These are phyloP conservation scores for Zenarchopterus dispar DNA, from an alignment of 2,797 vertebrate species.

Conservation along the genomic window DNA sequence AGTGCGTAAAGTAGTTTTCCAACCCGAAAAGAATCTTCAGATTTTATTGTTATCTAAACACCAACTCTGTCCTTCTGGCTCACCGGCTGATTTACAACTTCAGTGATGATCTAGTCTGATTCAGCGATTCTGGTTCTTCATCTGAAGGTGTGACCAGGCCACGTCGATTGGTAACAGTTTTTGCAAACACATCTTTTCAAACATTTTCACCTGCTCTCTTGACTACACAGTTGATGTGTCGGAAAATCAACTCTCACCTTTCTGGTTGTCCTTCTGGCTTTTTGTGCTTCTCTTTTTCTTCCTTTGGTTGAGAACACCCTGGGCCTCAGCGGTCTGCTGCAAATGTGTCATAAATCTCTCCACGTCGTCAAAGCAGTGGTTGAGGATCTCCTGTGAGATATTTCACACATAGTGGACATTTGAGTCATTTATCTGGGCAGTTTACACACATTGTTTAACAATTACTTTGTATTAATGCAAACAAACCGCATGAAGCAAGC, in stretches of 20 bases:
- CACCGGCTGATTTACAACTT: background rate
- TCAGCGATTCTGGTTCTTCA: too few species aligned
- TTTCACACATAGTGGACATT: background rate
- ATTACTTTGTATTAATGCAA: too few species aligned
- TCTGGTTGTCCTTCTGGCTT: slow-evolving; percentile 62
- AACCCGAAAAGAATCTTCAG: too few species aligned
- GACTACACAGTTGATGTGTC: background rate
- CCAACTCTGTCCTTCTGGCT: background rate
- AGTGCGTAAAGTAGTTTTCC: background rate
- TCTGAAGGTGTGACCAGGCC: background rate
- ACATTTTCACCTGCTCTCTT: background rate
- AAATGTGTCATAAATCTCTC: slow-evolving; percentile 84
- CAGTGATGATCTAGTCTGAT: too few species aligned
- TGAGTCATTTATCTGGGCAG: background rate
- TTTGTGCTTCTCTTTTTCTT: slow-evolving; percentile 76
- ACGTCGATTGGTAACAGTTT: too few species aligned
- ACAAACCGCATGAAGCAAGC: too few species aligned
- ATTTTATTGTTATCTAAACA: too few species aligned
- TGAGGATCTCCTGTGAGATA: slow-evolving; percentile 83
- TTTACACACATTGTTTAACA: background rate
- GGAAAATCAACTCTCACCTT: slow-evolving; percentile 62
- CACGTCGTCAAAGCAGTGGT: slow-evolving; percentile 89
- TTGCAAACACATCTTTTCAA: background rate
- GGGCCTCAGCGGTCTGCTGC: slow-evolving; percentile 86
- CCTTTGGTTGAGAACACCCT: slow-evolving; percentile 80